Base-by-base conservation (phyloP, 2,797 vertebrate species). In the Premnoplex brunnescens region DNA sequence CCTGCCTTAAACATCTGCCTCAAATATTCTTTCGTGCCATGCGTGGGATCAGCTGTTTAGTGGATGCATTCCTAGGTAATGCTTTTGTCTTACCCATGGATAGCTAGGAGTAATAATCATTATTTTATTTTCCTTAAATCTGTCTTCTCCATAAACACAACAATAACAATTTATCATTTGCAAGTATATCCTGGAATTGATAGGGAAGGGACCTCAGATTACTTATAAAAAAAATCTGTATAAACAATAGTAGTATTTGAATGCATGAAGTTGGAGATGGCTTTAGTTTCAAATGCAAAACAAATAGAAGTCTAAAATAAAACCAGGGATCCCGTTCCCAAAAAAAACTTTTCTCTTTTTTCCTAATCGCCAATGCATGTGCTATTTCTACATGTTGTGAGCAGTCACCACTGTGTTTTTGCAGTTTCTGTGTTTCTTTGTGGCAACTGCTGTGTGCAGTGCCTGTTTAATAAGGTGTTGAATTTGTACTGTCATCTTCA, bases 21-120 rank as follows among this genome's bases (percentile, higher is more conserved):
- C 98, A 98, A 54, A 99, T 99, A 98, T 99, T 99, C 98, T 99
- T 98, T 95, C 98, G 98, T 97, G 99, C 99, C 96, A 99, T 99
- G 99, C 98, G 98, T 96, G 98, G 98, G 88, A 97, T 99, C 98
- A 98, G 99, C 97, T 98, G 97, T 80, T 97, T 99, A 92, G 99
- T 99, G 91, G 98, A 99, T 73, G 99, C 99, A 30, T 99, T 99
- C 96, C 98, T 99, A 96, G 99, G 99, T 99, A 98, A 97, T 85
- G 74, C 95, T 95, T 95, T 68, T 91, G 49, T 94, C 41, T 94
- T 93, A 37, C 92, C 96, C 74, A 16, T 92, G 54, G 30, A 24
- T 94, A 54, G 43, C 81, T 90, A 30, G 23, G 19, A 85, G 21
- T 68, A 59, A 54, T 54, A 82, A 60, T 44, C 0, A 3, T 49